Evolutionary conservation across 2,888 invertebrate genomes (phyloP).

Genomic region (Heliconius aoede): DNA sequence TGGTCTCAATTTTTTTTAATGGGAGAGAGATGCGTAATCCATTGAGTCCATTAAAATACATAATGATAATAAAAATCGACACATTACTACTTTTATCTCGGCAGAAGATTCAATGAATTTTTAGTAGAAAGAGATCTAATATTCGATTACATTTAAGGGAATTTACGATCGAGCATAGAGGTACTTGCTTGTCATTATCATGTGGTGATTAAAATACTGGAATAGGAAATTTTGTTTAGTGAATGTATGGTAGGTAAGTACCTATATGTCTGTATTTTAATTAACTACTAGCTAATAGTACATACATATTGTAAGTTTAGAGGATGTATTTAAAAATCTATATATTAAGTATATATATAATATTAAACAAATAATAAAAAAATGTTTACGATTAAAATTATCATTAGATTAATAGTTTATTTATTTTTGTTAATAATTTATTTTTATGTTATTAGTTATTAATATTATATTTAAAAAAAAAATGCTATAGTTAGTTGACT

Average conservation of each 20-base stretch:
- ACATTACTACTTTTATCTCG: not conserved
- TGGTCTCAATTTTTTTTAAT: too few relatives aligned
- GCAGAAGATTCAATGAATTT: not conserved
- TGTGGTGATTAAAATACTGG: conserved; percentile 3
- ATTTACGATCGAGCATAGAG: conserved; percentile 9
- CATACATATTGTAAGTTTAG: not conserved
- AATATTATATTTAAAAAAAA: conserved; percentile 35
- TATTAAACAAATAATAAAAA: too few relatives aligned
- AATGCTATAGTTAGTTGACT: conserved; percentile 55
- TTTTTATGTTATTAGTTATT: too few relatives aligned
- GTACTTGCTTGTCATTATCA: not conserved
- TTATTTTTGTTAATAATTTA: too few relatives aligned
- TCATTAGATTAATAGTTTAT: too few relatives aligned
- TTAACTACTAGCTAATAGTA: not conserved
- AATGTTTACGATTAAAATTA: too few relatives aligned
- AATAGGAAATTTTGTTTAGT: not conserved
- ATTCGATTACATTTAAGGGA: not conserved
- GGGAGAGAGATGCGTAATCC: too few relatives aligned
- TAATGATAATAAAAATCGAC: not conserved
- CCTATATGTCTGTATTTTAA: not conserved
- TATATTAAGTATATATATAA: too few relatives aligned
- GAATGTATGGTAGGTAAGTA: not conserved
- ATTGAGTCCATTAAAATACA: too few relatives aligned
- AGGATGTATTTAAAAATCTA: not conserved
- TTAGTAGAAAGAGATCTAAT: not conserved